phyloP scores from a whole-genome alignment of 2,113 vertebrate species.

The Mesoclemmys tuberculata region DNA sequence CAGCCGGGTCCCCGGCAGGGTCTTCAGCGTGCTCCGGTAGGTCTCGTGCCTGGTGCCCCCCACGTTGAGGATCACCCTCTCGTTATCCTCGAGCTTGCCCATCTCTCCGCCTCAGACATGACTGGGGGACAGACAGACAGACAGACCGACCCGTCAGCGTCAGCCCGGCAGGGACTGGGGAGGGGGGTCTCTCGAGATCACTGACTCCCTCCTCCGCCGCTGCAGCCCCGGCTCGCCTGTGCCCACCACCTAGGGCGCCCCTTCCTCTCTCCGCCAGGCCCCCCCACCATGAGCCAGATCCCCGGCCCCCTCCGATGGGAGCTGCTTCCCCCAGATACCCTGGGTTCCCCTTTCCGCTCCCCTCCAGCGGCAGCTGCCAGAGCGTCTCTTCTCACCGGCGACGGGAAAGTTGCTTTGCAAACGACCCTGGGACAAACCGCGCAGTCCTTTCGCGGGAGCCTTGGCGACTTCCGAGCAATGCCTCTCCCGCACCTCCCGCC shows the following conservation, averaged over 20 bases:
- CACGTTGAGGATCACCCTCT: slow-evolving; percentile 99
- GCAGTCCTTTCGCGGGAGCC: not conserved
- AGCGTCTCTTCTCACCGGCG: not conserved
- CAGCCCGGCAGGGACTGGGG: slow-evolving; percentile 22
- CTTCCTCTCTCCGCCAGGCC: not conserved
- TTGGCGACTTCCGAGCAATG: not conserved
- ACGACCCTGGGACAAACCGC: not conserved
- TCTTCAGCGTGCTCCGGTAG: slow-evolving; percentile 94
- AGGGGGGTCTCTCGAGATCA: not conserved
- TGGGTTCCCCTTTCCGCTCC: not conserved
- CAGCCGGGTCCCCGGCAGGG: slow-evolving; percentile 95
- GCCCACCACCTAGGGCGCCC: not conserved
- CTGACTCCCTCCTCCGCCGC: not conserved
- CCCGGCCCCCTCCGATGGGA: not conserved
- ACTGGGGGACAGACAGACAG: slow-evolving; percentile 70
- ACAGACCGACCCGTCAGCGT: not conserved
- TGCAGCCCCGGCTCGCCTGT: not conserved
- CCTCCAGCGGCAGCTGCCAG: not conserved
- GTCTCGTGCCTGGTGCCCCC: slow-evolving; percentile 97
- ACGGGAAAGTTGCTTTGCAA: not conserved
- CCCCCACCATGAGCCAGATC: not conserved
- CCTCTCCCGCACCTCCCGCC: not conserved
- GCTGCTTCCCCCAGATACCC: not conserved
- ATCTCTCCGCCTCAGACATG: slow-evolving; percentile 95
- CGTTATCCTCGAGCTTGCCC: slow-evolving; percentile 97